Conservation (phyloP, 2,113 vertebrate species). For the Trogon melanurus region DNA sequence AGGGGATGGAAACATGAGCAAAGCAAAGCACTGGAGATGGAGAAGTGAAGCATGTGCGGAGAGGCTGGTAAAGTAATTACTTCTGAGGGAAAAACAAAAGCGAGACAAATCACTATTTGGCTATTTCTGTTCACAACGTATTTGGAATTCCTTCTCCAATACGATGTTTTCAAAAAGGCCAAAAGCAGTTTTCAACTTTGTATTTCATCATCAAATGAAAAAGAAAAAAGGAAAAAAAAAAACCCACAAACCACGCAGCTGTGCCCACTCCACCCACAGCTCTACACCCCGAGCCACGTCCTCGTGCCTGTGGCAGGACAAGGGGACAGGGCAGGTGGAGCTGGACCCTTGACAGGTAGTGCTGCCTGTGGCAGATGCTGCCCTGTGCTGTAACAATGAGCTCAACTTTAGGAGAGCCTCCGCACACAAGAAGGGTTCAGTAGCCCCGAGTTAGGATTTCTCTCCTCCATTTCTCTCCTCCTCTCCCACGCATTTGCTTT, state of each 20-base stretch:
- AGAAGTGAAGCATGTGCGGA: rapidly evolving
- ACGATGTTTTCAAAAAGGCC: not conserved
- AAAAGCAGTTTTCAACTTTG: not conserved
- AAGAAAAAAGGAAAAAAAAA: too few species aligned
- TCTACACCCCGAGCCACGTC: rapidly evolving
- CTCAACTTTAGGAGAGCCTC: not conserved
- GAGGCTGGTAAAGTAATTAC: not conserved
- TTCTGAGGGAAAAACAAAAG: not conserved
- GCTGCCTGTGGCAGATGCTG: not conserved
- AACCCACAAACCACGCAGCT: too few species aligned
- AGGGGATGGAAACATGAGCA: not conserved
- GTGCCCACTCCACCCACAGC: not conserved
- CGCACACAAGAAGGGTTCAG: not conserved
- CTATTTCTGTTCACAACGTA: not conserved
- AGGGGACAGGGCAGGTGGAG: not conserved
- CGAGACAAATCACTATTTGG: not conserved
- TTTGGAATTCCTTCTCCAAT: not conserved
- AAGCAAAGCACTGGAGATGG: not conserved
- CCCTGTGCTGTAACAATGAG: not conserved
- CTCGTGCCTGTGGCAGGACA: rapidly evolving
- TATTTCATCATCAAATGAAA: not conserved
- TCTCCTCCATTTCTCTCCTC: not conserved
- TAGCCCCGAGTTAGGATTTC: not conserved
- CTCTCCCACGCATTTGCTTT: rapidly evolving
- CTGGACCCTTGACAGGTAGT: rapidly evolving